phyloP scores from a whole-genome alignment of 2,797 vertebrate species.

The Margarornis squamiger region DNA sequence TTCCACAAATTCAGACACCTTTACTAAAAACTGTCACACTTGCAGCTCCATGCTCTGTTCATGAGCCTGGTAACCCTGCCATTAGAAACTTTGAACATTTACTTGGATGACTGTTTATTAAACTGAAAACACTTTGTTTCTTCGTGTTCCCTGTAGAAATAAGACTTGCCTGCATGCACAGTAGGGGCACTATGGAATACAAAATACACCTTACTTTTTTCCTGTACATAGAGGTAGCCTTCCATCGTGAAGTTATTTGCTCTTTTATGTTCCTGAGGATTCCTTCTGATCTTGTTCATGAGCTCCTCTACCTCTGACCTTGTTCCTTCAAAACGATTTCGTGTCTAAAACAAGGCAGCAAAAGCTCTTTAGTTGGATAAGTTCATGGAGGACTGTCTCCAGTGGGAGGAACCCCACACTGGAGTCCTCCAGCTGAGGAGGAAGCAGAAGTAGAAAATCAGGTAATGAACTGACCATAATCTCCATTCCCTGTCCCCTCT shows the following conservation, averaged over 20 bases:
- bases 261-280: conserved; percentile 90
- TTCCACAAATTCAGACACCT: not conserved
- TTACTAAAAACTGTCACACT: not conserved
- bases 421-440: not conserved
- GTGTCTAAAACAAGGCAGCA: conserved; percentile 78
- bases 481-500: too few species aligned
- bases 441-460: not conserved
- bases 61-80: not conserved
- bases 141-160: not conserved
- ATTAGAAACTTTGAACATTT: not conserved
- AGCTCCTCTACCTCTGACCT: conserved; percentile 93
- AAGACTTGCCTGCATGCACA: not conserved
- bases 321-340: conserved; percentile 93
- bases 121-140: not conserved
- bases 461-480: not conserved
- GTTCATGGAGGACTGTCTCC: not conserved
- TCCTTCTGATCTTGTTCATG: conserved; percentile 91
- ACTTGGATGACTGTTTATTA: not conserved
- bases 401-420: not conserved
- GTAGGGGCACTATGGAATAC: not conserved
- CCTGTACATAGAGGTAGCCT: conserved; percentile 96
- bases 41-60: not conserved
- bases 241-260: conserved; percentile 91
- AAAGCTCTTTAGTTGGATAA: not conserved
- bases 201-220: conserved; percentile 86